Evolutionary conservation across 2,113 vertebrate species (phyloP).

Genomic region (Salvelinus sp.): DNA sequence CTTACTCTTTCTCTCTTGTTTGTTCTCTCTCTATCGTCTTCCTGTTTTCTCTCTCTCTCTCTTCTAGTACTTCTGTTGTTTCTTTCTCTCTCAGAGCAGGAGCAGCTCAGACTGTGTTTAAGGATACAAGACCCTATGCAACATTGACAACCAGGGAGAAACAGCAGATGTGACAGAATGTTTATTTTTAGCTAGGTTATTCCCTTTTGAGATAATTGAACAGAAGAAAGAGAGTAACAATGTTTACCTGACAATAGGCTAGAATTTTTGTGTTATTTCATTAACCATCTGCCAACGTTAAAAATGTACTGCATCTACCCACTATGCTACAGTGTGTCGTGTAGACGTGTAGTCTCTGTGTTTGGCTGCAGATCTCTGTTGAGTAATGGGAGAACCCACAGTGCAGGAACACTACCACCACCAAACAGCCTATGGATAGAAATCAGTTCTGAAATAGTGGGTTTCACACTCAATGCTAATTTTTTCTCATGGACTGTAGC

Average conservation of each 20-base stretch:
- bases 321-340: not conserved
- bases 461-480: constrained; percentile 4
- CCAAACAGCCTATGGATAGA: not conserved
- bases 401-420: constrained; percentile 10
- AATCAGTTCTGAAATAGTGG: constrained; percentile 33
- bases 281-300: not conserved
- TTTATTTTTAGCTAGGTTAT: not conserved
- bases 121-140: not conserved
- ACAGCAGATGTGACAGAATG: not conserved
- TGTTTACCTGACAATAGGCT: not conserved
- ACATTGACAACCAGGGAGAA: not conserved
- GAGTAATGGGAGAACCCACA: not conserved
- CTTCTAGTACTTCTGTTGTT: constrained; percentile 12
- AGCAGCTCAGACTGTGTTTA: not conserved
- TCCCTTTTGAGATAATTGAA: not conserved
- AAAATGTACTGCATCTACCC: not conserved
- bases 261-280: not conserved
- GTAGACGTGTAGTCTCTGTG: not conserved
- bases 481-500: not conserved
- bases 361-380: not conserved
- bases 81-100: not conserved
- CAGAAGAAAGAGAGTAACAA: too few species aligned
- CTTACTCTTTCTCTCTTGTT: not conserved
- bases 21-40: not conserved
- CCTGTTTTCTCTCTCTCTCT: not conserved